These are phyloP conservation scores for Melanerpes formicivorus DNA, from an alignment of 2,113 vertebrate genomes.

Conservation along the genomic window DNA sequence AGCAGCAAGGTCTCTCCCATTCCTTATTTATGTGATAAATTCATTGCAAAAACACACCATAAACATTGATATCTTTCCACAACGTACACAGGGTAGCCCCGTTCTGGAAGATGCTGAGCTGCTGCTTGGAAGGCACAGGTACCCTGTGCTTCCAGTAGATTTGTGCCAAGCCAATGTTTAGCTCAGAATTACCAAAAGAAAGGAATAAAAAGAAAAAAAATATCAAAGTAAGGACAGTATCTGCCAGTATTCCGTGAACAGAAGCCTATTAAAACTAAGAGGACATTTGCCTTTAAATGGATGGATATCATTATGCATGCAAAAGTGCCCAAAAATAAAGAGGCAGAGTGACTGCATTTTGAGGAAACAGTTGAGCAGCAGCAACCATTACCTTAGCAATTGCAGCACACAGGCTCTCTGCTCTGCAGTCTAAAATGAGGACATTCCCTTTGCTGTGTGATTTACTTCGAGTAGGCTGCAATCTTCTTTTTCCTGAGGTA, in stretches of 20 bases:
- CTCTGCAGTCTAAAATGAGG: conserved; percentile 63
- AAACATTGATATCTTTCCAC: conserved; percentile 1
- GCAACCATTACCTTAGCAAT: conserved; percentile 65
- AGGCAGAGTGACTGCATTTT: conserved; percentile 59
- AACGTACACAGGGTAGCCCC: not conserved
- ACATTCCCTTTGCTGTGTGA: conserved; percentile 58
- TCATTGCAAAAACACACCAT: conserved; percentile 9
- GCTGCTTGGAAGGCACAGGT: conserved; percentile 10
- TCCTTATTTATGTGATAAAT: conserved; percentile 40
- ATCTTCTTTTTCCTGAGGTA: conserved; percentile 61
- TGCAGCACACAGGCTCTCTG: conserved; percentile 45
- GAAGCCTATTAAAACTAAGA: conserved; percentile 57
- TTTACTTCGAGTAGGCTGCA: conserved; percentile 30
- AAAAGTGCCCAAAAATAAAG: conserved; percentile 70
- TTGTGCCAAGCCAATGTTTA: not conserved
- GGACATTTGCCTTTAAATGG: conserved; percentile 66
- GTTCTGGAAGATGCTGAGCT: not conserved
- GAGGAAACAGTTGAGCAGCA: conserved; percentile 59
- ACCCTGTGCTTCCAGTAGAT: not conserved
- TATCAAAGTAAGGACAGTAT: conserved; percentile 9
- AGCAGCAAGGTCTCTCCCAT: conserved; percentile 8
- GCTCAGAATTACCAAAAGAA: not conserved
- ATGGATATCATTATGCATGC: conserved; percentile 61
- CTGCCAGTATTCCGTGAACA: conserved; percentile 43
- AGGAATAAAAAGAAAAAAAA: not conserved